Evolutionary conservation across 2,888 invertebrate species (phyloP).

Genomic region (Aspidiotus rigidus): DNA sequence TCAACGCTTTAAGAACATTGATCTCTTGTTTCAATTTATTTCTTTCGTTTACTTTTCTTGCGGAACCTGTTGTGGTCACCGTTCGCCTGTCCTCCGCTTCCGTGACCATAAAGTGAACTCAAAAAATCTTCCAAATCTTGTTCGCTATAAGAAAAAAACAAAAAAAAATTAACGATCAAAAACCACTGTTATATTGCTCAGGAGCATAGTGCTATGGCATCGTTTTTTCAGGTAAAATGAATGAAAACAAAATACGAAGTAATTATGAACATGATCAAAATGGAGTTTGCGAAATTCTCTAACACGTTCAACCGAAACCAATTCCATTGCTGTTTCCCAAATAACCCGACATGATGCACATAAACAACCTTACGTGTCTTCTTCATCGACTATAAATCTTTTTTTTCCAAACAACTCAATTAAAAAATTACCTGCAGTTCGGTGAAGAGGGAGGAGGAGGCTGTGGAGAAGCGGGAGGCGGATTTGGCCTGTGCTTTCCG

Average conservation of each 20-base stretch:
- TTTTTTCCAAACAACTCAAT: too few species aligned
- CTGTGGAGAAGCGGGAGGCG: constrained; percentile 34
- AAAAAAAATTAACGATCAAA: background rate
- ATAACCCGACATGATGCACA: too few species aligned
- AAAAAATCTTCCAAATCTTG: constrained; percentile 72
- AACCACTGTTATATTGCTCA: background rate
- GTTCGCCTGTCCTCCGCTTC: constrained; percentile 30
- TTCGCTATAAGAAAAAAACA: constrained; percentile 47
- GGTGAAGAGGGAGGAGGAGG: constrained; percentile 35
- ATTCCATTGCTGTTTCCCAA: too few species aligned
- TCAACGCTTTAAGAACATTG: background rate
- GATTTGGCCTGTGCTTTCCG: constrained; percentile 50
- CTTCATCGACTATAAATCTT: too few species aligned
- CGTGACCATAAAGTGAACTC: constrained; percentile 56
- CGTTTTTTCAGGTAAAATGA: too few species aligned
- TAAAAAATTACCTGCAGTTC: constrained; percentile 28
- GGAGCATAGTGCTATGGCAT: background rate
- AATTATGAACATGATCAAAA: too few species aligned
- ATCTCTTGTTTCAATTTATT: constrained; percentile 10
- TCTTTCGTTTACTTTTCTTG: constrained; percentile 33
- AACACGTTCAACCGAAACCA: too few species aligned
- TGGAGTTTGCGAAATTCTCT: too few species aligned
- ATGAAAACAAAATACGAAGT: too few species aligned
- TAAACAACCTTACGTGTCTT: too few species aligned
- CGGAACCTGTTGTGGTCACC: constrained; percentile 34